Percentiles rank a stretch among this genome's conserved stretches.
Evolutionary conservation across 2,113 vertebrate species (phyloP).

Genomic region (Melanerpes aurifrons): DNA sequence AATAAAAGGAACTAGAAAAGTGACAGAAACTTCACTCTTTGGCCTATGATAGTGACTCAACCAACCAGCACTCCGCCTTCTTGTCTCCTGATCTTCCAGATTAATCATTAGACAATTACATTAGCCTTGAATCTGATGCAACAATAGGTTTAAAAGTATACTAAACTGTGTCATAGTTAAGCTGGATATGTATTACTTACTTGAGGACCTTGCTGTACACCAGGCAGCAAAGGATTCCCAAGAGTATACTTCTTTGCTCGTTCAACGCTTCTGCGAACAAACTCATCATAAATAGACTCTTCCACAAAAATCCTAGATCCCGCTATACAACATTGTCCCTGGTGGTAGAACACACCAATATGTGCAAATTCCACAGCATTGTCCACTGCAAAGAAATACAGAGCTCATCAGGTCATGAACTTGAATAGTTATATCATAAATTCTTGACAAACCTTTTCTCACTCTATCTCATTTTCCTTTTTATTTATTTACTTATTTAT

Average conservation of each 20-base stretch:
- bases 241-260: constrained; percentile 81
- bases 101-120: not conserved
- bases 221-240: constrained; percentile 82
- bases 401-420: not conserved
- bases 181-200: constrained; percentile 33
- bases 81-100: not conserved
- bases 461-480: not conserved
- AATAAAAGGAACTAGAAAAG: not conserved
- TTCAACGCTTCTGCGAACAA: constrained; percentile 83
- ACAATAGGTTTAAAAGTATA: not conserved
- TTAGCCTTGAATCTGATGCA: not conserved
- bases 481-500: not conserved
- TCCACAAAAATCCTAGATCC: constrained; percentile 91
- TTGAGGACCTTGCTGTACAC: constrained; percentile 86
- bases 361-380: constrained; percentile 84
- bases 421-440: not conserved
- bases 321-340: constrained; percentile 89
- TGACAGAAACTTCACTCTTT: not conserved
- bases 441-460: not conserved
- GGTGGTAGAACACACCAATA: constrained; percentile 86
- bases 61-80: not conserved
- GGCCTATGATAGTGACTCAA: not conserved
- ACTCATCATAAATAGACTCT: constrained; percentile 87
- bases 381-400: constrained; percentile 78
- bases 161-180: not conserved